Percentiles rank a stretch among this genome's conserved stretches.
Evolutionary conservation across 2,113 vertebrate species (phyloP).

Genomic region (Gnathonemus echidnorhynchus): DNA sequence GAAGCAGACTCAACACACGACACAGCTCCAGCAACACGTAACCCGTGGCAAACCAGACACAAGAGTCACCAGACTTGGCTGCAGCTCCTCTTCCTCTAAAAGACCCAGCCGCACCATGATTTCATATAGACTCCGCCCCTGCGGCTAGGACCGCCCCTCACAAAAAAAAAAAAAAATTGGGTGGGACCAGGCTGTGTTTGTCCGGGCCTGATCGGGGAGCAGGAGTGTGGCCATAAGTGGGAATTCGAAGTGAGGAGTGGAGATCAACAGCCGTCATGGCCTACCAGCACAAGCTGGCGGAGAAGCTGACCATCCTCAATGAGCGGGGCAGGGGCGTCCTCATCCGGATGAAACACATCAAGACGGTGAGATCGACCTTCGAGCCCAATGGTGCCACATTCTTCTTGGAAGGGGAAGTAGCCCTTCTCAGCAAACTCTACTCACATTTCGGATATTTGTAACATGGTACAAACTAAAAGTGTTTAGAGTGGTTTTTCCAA

Average conservation of each 20-base stretch:
- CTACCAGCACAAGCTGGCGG: slow-evolving; percentile 83
- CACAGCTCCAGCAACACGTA: neutral
- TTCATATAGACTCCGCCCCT: neutral
- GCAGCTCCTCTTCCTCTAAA: neutral
- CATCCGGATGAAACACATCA: slow-evolving; percentile 82
- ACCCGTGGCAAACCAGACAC: neutral
- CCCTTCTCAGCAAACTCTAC: neutral
- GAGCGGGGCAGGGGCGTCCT: slow-evolving; percentile 80
- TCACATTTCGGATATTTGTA: neutral
- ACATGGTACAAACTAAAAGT: no score
- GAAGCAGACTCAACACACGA: neutral
- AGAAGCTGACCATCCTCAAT: slow-evolving; percentile 84
- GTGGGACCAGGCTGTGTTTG: neutral
- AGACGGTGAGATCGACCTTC: slow-evolving; percentile 70
- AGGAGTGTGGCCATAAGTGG: neutral
- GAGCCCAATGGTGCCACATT: neutral
- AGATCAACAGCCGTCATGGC: slow-evolving; percentile 59
- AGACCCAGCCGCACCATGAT: neutral
- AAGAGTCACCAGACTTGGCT: no score
- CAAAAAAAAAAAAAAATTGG: neutral
- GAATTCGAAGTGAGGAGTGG: no score
- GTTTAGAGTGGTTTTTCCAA: neutral
- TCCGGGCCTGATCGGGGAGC: neutral
- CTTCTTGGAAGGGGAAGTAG: slow-evolving; percentile 1
- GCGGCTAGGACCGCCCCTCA: neutral